A percentile compares a stretch with the other conserved stretches of the same genome.
Conservation (phyloP, 2,113 vertebrate species). For the Ceuthmochares aereus region DNA sequence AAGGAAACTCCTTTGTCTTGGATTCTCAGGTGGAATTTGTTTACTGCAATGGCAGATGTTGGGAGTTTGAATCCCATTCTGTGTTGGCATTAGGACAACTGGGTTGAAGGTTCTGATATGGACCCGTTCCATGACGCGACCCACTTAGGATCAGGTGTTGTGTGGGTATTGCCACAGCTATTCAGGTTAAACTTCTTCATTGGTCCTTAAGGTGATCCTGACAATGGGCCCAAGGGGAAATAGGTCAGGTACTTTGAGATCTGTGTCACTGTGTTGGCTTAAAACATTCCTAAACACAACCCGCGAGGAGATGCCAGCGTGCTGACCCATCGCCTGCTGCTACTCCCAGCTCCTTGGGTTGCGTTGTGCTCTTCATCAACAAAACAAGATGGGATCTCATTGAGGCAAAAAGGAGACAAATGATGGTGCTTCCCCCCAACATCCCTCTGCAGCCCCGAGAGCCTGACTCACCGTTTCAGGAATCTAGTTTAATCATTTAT, state of each 20-base stretch:
- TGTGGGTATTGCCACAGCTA: not conserved
- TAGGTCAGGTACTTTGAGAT: slow-evolving; percentile 16
- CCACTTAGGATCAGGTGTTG: not conserved
- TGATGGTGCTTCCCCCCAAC: not conserved
- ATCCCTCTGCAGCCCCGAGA: not conserved
- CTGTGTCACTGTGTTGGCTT: slow-evolving; percentile 36
- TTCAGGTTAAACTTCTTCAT: slow-evolving; percentile 25
- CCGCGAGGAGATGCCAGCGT: not conserved
- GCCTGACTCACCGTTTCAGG: not conserved
- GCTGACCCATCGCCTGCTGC: not conserved
- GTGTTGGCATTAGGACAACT: not conserved
- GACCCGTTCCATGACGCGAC: not conserved
- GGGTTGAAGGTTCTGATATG: not conserved
- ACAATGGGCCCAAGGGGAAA: not conserved
- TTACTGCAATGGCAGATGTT: not conserved
- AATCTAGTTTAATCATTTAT: not conserved
- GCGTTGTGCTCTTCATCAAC: not conserved
- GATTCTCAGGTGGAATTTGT: not conserved
- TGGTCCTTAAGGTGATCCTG: not conserved
- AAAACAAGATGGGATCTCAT: rapidly evolving
- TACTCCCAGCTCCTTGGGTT: not conserved
- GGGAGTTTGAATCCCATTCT: not conserved
- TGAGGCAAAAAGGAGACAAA: not conserved
- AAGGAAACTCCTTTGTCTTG: not conserved
- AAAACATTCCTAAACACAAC: slow-evolving; percentile 5